Evolutionary conservation across 1,140 invertebrate species (phyloP), one percentile per base, ranked within the genome.

Genomic region (Drosophila prosaltans): DNA sequence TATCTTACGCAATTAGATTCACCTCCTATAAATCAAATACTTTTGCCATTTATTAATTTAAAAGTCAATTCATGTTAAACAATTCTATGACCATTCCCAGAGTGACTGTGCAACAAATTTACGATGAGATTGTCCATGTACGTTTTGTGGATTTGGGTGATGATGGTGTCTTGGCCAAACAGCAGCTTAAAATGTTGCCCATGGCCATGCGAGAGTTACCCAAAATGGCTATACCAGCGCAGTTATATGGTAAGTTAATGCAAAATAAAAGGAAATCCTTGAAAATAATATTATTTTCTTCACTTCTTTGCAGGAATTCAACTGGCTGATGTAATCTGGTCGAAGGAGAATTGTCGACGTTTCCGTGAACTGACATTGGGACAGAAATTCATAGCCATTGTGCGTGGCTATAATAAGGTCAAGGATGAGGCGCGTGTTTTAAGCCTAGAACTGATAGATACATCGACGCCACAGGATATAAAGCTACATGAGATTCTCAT

Each of bases 91-190:
- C 0, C 2, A 43, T 41, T 21, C 0, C 0, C 51, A 92, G 91
- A 21, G 91, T 92, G 43, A 89, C 69, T 74, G 81, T 91, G 43
- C 78, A 75, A 3, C 82, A 92, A 64, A 92, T 82, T 64, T 91
- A 78, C 66, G 86, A 88, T 54, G 88, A 89, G 58, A 91, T 88
- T 65, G 83, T 92, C 40, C 86, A 84, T 21, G 81, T 91, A 10
- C 77, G 72, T 16, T 92, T 81, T 51, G 91, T 91, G 71, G 91
- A 92, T 43, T 75, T 81, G 28, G 91, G 91, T 40, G 91, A 92
- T 58, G 80, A 83, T 51, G 88, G 65, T 5, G 81, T 90, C 26
- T 70, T 92, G 32, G 70, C 78, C 48, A 81, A 79, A n/a, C 72
- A 85, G 54, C 83, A 92, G 58, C 62, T 92, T 6, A 71, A 76